These are phyloP conservation scores for Lasiurus borealis DNA, from an alignment of 2,113 vertebrate species.

Conservation along the genomic window DNA sequence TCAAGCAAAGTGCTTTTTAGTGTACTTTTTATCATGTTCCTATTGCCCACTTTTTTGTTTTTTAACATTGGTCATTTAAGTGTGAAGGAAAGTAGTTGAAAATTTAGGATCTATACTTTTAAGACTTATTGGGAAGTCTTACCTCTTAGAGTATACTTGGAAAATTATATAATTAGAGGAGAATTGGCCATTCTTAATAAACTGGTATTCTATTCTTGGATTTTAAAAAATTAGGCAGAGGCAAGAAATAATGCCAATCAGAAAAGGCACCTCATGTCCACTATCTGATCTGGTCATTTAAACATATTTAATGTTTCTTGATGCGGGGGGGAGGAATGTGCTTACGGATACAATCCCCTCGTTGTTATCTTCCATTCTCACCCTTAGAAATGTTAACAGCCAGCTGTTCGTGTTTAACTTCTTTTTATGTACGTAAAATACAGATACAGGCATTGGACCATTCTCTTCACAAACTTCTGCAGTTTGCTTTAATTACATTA, in stretches of 20 bases:
- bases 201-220: not conserved
- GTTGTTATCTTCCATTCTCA: not conserved
- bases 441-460: not conserved
- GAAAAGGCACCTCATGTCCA: not conserved
- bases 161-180: slow-evolving; percentile 15
- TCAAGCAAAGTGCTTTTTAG: not conserved
- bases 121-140: not conserved
- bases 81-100: slow-evolving; percentile 11
- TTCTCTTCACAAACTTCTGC: not conserved
- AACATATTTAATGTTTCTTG: slow-evolving; percentile 30
- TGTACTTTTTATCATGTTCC: slow-evolving; percentile 15
- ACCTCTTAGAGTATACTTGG: not conserved
- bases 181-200: slow-evolving; percentile 3
- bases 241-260: not conserved
- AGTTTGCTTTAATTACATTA: slow-evolving; percentile 46
- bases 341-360: not conserved
- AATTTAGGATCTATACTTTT: not conserved
- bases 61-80: not conserved
- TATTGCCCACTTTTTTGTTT: not conserved
- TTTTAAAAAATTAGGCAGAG: not conserved
- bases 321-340: not conserved
- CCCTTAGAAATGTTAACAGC: not conserved
- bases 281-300: not conserved
- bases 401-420: not conserved
- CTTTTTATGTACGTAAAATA: not conserved